phyloP scores from a whole-genome alignment of 92 coral and sea anemone genomes.

The Montipora capitata region DNA sequence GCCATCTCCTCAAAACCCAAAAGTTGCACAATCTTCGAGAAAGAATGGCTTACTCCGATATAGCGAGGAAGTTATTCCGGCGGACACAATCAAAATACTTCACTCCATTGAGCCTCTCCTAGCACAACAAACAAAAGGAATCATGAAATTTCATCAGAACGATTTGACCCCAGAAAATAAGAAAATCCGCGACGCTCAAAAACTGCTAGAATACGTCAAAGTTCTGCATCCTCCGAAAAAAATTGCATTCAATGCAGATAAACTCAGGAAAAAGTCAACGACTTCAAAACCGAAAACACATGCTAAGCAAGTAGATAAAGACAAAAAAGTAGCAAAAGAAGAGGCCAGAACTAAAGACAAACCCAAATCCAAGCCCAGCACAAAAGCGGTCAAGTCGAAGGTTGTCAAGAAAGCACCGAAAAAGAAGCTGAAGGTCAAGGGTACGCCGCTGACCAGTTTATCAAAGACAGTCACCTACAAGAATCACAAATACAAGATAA shows the following conservation, averaged over 20 bases:
- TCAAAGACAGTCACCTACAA: slow-evolving; percentile 92
- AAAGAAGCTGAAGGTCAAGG: slow-evolving; percentile 62
- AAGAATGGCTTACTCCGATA: slow-evolving; percentile 48
- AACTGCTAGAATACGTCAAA: slow-evolving; percentile 85
- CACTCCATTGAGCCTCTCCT: slow-evolving; percentile 89
- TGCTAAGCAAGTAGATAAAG: slow-evolving; percentile 3
- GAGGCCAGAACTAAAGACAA: slow-evolving; percentile 35
- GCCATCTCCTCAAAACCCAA: slow-evolving; percentile 21
- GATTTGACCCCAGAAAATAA: slow-evolving; percentile 84
- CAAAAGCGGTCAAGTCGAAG: slow-evolving; percentile 46
- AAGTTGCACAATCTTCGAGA: slow-evolving; percentile 15
- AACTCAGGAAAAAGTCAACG: slow-evolving; percentile 38
- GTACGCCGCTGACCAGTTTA: slow-evolving; percentile 84
- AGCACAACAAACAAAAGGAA: slow-evolving; percentile 83
- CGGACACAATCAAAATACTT: slow-evolving; percentile 72
- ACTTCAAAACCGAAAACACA: slow-evolving; percentile 2
- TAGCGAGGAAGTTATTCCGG: slow-evolving; percentile 68
- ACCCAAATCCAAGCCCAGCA: slow-evolving; percentile 47
- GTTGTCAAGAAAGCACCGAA: slow-evolving; percentile 46
- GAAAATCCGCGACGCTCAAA: slow-evolving; percentile 91
- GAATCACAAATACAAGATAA: slow-evolving; percentile 90
- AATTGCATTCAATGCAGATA: not conserved
- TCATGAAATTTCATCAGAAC: slow-evolving; percentile 86
- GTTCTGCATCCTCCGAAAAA: slow-evolving; percentile 78
- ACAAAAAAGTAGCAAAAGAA: slow-evolving; percentile 12